Evolutionary conservation across 2,888 invertebrate genomes (phyloP), one percentile per base, ranked within the genome.

Genomic region (Keiferia lycopersicella): DNA sequence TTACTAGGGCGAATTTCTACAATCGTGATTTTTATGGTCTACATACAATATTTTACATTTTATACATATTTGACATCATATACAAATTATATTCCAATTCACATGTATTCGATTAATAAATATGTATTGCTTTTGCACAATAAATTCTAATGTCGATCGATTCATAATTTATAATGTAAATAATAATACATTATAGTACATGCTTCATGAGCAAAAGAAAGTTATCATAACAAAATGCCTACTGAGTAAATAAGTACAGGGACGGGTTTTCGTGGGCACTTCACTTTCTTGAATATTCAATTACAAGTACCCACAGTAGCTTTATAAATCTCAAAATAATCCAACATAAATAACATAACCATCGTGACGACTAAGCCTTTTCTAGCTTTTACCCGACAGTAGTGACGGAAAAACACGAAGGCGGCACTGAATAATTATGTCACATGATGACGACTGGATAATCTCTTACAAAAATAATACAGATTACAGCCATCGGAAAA

Each of bases 101-200:
- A 57, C 56, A 56, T 22, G 26, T 48, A 48, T 20, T 63, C 48
- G 10, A 30, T 38, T 56, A 56, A 45, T n/a, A 45, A 63, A 59
- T 65, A 65, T 48, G 45, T 65, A 65, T 63, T 65, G 65, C 65
- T 63, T 58, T 64, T 16, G 45, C 62, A 62, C 50, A 62, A 45
- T 58, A 38, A 58, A 57, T n/a, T 10, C 57, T 51, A 51, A 8
- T 48, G 50, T 50, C n/a, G 34, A 58, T 30, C 22, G 20, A 30
- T 51, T 18, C 12, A 22, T 51, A 51, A 51, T 20, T 51, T 16
- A 51, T 20, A 26, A 26, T 51, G 22, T 45, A 45, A 45, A 51
- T 51, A 51, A 51, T 20, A 51, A 18, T 51, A 51, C 22, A 51
- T 18, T 20, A 22, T 12, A 51, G 51, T 51, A 51, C 20, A 50